These are phyloP conservation scores for Masnerella sp. DNA, from an alignment of 2,888 invertebrate genomes.

Conservation along the genomic window DNA sequence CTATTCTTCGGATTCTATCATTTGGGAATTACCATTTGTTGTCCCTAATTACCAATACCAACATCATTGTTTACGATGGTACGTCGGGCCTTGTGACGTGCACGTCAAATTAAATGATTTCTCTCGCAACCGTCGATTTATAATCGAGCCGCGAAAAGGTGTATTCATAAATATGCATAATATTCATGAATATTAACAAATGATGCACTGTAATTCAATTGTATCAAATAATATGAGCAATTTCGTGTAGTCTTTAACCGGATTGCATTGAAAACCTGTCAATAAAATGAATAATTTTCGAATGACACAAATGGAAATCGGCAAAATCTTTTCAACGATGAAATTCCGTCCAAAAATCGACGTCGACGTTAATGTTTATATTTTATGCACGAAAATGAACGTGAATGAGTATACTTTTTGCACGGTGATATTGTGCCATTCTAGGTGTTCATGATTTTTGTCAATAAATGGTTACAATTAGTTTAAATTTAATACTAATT, in stretches of 20 bases:
- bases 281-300: constrained; percentile 9
- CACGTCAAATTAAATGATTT: constrained; percentile 7
- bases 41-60: not conserved
- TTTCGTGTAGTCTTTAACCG: constrained; percentile 1
- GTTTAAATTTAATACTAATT: no score
- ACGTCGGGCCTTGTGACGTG: constrained; percentile 4
- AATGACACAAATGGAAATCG: no score
- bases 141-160: constrained; percentile 8
- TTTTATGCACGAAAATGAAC: no score
- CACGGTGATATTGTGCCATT: no score
- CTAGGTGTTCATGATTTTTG: no score
- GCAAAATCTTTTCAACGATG: no score
- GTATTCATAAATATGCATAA: constrained; percentile 16
- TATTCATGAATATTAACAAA: constrained; percentile 23
- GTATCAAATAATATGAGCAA: constrained; percentile 16
- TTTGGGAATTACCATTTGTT: not conserved
- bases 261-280: constrained; percentile 10
- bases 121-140: constrained; percentile 9
- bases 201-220: constrained; percentile 18
- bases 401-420: no score
- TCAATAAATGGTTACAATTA: no score
- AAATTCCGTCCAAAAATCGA: no score
- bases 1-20: not conserved
- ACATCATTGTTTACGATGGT: not conserved
- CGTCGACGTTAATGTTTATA: no score